Percentiles rank a stretch among this genome's conserved stretches.
phyloP scores from a whole-genome alignment of 2,888 invertebrate species.

The Polyploca ridens region DNA sequence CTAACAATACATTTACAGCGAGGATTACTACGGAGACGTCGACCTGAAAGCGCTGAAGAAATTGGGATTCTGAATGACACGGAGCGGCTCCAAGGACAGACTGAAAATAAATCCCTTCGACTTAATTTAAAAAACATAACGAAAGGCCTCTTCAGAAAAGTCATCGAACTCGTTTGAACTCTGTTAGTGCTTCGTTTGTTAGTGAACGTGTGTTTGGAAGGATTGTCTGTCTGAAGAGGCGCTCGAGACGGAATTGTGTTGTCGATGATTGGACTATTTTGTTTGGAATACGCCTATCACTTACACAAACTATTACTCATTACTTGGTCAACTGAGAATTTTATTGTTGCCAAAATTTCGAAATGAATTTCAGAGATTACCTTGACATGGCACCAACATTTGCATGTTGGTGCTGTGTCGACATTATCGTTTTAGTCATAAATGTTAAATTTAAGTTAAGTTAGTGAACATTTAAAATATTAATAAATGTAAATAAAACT shows the following conservation, averaged over 20 bases:
- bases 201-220: constrained; percentile 7
- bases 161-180: constrained; percentile 12
- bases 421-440: constrained; percentile 72
- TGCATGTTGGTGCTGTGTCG: constrained; percentile 67
- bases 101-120: constrained; percentile 74
- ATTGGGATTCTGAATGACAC: constrained; percentile 87
- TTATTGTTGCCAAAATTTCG: constrained; percentile 66
- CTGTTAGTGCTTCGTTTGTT: constrained; percentile 10
- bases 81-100: constrained; percentile 80
- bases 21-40: constrained; percentile 96
- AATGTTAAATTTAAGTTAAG: constrained; percentile 57
- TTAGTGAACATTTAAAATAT: constrained; percentile 44
- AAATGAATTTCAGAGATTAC: constrained; percentile 49
- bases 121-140: constrained; percentile 54
- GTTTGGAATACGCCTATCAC: constrained; percentile 9
- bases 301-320: constrained; percentile 8
- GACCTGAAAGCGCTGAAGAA: constrained; percentile 95
- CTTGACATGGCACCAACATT: constrained; percentile 69
- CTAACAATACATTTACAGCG: constrained; percentile 83
- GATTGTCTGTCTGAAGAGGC: constrained; percentile 70
- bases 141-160: constrained; percentile 46
- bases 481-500: constrained; percentile 70
- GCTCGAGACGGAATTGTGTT: constrained; percentile 45
- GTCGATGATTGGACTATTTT: constrained; percentile 24
- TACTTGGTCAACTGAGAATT: constrained; percentile 9